These are phyloP conservation scores for Xestobium rufovillosum DNA, from an alignment of 2,888 invertebrate genomes.

Conservation along the genomic window DNA sequence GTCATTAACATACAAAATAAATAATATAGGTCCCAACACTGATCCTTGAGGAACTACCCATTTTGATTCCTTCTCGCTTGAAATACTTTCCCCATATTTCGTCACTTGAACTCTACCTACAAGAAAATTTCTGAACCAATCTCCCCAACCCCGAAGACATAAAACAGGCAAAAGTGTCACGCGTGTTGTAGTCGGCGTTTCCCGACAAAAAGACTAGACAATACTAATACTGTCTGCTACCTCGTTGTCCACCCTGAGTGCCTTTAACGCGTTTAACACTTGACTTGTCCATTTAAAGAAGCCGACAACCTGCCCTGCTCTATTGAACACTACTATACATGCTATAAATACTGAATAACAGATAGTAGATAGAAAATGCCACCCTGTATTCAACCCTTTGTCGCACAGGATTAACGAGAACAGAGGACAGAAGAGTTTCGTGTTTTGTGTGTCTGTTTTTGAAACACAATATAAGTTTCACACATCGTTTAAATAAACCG, in stretches of 20 bases:
- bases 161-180: no score
- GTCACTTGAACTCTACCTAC: no score
- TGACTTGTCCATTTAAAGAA: conserved; percentile 26
- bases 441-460: no score
- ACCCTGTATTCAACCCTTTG: conserved; percentile 25
- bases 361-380: conserved; percentile 21
- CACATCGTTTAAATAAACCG: no score
- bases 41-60: no score
- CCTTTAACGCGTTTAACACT: conserved; percentile 33
- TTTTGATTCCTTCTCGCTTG: not conserved
- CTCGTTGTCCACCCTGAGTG: conserved; percentile 7
- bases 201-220: conserved; percentile 1
- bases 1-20: no score
- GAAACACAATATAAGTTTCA: no score
- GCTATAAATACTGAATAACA: conserved; percentile 17
- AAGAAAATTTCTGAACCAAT: no score
- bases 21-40: no score
- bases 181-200: no score
- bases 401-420: conserved; percentile 21
- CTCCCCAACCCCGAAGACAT: no score
- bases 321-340: conserved; percentile 11
- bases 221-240: not conserved
- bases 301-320: conserved; percentile 11
- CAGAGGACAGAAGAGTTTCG: not conserved
- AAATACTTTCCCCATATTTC: no score